These are phyloP conservation scores for Lordiphosa fenestrarum DNA, from an alignment of 2,888 invertebrate genomes.

Conservation along the genomic window DNA sequence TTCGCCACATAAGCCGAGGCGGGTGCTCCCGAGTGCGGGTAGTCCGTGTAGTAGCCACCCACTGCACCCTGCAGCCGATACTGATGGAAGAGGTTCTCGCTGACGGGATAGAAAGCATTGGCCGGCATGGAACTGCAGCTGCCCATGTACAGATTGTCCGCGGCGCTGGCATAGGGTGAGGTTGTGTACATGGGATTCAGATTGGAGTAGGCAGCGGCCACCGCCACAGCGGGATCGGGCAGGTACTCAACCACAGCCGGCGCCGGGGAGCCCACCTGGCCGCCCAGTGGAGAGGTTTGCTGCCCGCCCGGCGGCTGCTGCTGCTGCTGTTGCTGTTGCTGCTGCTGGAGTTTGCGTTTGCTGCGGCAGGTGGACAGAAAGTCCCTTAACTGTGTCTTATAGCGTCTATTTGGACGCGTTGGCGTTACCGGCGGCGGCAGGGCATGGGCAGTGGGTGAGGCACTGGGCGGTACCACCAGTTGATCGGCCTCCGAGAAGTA, in stretches of 20 bases:
- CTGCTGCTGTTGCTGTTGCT: constrained; percentile 80
- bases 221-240: constrained; percentile 82
- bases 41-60: constrained; percentile 89
- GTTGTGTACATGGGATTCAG: constrained; percentile 88
- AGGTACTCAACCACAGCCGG: constrained; percentile 81
- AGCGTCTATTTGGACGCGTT: constrained; percentile 91
- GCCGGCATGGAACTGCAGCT: constrained; percentile 82
- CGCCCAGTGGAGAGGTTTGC: constrained; percentile 78
- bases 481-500: constrained; percentile 94
- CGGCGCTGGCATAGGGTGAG: constrained; percentile 88
- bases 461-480: constrained; percentile 83
- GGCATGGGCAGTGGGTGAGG: constrained; percentile 81
- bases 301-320: constrained; percentile 79
- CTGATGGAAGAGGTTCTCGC: constrained; percentile 94
- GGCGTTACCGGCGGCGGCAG: constrained; percentile 85
- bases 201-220: constrained; percentile 90
- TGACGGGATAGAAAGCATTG: constrained; percentile 86
- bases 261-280: constrained; percentile 80
- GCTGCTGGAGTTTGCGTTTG: constrained; percentile 85
- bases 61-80: constrained; percentile 90
- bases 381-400: constrained; percentile 96
- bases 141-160: constrained; percentile 81
- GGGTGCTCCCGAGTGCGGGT: constrained; percentile 84
- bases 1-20: constrained; percentile 87
- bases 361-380: constrained; percentile 95